A percentile compares a stretch with the other conserved stretches of the same genome.
Conservation (phyloP, 2,888 invertebrate species). For the Cephalotes varians region DNA sequence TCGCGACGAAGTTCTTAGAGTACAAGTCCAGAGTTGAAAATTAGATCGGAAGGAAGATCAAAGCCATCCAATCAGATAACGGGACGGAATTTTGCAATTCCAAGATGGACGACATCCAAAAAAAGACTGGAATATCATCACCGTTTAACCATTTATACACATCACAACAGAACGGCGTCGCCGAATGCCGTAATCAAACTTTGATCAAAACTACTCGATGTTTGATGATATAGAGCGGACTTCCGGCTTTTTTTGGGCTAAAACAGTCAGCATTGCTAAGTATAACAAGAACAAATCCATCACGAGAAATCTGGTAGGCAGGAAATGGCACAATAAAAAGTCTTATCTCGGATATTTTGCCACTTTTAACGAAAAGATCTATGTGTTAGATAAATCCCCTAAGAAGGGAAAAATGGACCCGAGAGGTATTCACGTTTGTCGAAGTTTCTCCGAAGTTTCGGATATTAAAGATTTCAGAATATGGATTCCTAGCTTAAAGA, state of each 20-base stretch:
- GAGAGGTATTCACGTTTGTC: not conserved
- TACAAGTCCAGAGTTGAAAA: not conserved
- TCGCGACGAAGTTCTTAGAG: not conserved
- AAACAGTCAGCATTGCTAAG: too few relatives aligned
- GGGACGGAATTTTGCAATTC: not conserved
- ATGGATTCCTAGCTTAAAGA: not conserved
- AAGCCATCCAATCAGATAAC: not conserved
- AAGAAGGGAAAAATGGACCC: not conserved
- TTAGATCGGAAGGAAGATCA: not conserved
- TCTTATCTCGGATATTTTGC: too few relatives aligned
- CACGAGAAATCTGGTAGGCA: too few relatives aligned
- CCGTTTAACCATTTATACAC: not conserved
- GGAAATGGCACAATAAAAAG: too few relatives aligned
- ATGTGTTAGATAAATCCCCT: not conserved
- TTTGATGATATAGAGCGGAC: too few relatives aligned
- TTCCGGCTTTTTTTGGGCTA: too few relatives aligned
- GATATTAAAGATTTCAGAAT: not conserved
- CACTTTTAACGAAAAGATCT: not conserved
- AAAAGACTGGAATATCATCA: not conserved
- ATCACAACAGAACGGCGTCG: not conserved
- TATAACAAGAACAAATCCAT: too few relatives aligned
- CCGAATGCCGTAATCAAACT: not conserved
- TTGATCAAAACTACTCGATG: too few relatives aligned
- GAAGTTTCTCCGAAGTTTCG: not conserved
- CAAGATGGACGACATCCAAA: not conserved